phyloP scores from a whole-genome alignment of 2,113 vertebrate species.

The Nothoprocta perdicaria region DNA sequence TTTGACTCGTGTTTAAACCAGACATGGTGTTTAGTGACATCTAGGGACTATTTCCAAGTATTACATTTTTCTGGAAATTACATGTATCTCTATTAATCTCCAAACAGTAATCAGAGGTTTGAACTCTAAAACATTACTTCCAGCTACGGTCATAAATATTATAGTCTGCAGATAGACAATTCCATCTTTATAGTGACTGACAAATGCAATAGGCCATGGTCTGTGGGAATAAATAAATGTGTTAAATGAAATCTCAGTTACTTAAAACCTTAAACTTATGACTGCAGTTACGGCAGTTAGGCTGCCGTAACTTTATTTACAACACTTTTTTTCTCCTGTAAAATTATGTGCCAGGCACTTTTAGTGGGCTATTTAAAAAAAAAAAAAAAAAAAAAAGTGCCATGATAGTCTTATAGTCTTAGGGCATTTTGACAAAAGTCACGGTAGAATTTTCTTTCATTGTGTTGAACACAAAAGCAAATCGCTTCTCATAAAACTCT shows the following conservation, averaged over 20 bases:
- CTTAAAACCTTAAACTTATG: not conserved
- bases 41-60: constrained; percentile 59
- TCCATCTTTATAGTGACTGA: not conserved
- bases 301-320: not conserved
- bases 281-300: not conserved
- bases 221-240: not conserved
- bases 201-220: not conserved
- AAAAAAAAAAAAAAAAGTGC: not conserved
- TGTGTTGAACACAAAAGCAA: not conserved
- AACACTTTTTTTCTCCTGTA: not conserved
- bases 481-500: not conserved
- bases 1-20: not conserved
- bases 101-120: not conserved
- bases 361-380: not conserved
- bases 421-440: not conserved
- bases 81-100: accelerated
- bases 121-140: not conserved
- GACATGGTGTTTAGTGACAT: constrained; percentile 70
- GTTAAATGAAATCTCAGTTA: not conserved
- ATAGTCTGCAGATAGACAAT: not conserved
- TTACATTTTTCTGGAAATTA: not conserved
- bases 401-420: not conserved
- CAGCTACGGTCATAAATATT: accelerated
- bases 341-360: not conserved
- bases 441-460: not conserved